Evolutionary conservation across 2,888 invertebrate species (phyloP).

Genomic region (Melanchra persicariae): DNA sequence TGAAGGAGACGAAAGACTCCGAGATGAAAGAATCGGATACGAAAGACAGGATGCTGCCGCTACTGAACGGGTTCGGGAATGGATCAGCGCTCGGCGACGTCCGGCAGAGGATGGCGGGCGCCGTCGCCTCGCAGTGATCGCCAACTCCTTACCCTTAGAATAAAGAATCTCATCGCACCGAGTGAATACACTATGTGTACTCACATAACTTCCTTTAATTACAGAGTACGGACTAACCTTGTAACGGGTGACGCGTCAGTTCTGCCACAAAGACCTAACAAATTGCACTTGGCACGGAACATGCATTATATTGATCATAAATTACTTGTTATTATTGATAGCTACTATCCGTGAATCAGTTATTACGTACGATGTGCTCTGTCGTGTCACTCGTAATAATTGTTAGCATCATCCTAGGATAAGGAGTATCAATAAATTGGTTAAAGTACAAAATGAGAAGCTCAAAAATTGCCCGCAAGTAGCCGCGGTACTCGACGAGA

Average conservation of each 20-base stretch:
- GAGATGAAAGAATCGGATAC: slow-evolving; percentile 68
- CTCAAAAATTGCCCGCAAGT: slow-evolving; percentile 55
- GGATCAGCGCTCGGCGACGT: slow-evolving; percentile 84
- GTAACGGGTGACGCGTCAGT: slow-evolving; percentile 51
- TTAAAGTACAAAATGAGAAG: slow-evolving; percentile 63
- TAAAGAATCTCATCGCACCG: slow-evolving; percentile 61
- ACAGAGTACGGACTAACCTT: slow-evolving; percentile 59
- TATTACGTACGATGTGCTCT: slow-evolving; percentile 32
- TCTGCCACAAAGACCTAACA: slow-evolving; percentile 47
- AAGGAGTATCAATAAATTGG: slow-evolving; percentile 42
- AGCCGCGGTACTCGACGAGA: slow-evolving; percentile 61
- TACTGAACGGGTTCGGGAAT: slow-evolving; percentile 87
- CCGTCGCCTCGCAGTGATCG: slow-evolving; percentile 86
- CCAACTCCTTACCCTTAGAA: slow-evolving; percentile 39
- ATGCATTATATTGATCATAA: slow-evolving; percentile 58
- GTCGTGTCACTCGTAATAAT: slow-evolving; percentile 37
- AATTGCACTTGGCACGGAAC: slow-evolving; percentile 59
- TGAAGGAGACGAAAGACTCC: slow-evolving; percentile 60
- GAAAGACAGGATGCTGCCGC: slow-evolving; percentile 82
- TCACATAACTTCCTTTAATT: slow-evolving; percentile 57
- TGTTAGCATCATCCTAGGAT: slow-evolving; percentile 25
- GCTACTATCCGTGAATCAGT: slow-evolving; percentile 37
- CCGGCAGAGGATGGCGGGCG: slow-evolving; percentile 86
- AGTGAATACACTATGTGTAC: slow-evolving; percentile 63
- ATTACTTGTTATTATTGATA: slow-evolving; percentile 51